Evolutionary conservation across 2,797 vertebrate species (phyloP), one percentile per base, ranked within the genome.

Genomic region (Ctenopoma kingsleyae): DNA sequence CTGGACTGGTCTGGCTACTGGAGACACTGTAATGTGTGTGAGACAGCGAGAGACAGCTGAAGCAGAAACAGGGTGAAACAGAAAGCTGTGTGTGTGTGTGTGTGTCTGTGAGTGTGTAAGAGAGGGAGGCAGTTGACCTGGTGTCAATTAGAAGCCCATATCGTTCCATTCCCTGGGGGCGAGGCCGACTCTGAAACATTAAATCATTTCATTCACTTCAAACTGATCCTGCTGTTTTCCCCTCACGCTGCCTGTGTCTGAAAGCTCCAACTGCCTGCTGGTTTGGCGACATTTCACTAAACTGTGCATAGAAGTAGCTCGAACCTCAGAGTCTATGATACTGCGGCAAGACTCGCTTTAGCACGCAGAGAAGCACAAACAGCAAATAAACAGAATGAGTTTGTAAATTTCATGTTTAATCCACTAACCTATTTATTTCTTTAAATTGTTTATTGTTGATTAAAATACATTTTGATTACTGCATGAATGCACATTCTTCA

Each of bases 101-200:
- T 16, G 46, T 16, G 53, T 1, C 67, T 50, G 71, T 20, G 57
- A 0, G 59, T 5, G 78, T 1, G 76, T 17, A 67, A 72, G 64
- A 60, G 90, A 86, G 89, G 83, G 88, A 91, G 86, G 88, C 86
- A 79, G 87, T 93, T 94, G 93, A 94, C 92, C 92, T 83, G 71
- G 81, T 89, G 90, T 91, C 90, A 92, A 90, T 92, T 91, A 90
- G 85, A 81, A 87, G 84, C 80, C 85, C 80, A 65, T 89, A 87
- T 90, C 83, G 67, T 73, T 82, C 82, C 84, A 81, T 88, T 91
- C 90, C 91, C 88, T 77, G 86, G 86, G 89, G 93, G 88, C 86
- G 76, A 88, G 77, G 78, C 78, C 51, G 81, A 72, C 80, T 90
- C 83, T 57, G 78, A 89, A 90, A 91, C 91, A 91, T 92, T 91